Base-by-base conservation (phyloP, 1,140 invertebrate genomes). In the Micrasema longulum region DNA sequence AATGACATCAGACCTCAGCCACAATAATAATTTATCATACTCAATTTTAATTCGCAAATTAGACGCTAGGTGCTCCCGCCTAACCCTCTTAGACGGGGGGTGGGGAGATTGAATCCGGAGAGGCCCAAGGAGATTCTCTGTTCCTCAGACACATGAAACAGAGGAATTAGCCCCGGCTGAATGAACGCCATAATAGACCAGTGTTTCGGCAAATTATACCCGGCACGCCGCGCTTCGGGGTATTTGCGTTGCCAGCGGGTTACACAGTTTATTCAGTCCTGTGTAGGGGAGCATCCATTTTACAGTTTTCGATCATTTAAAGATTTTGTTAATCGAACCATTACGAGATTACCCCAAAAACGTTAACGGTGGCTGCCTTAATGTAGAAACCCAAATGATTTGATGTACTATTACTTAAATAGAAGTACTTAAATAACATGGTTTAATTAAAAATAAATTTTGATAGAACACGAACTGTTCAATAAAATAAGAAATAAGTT, bases 131-230 rank as follows among this genome's bases (percentile, higher is more conserved):
- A 71, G 66, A 63, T 47, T 47, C 48, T 73, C 53, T 70, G 64
- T 69, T 72, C 73, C 64, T 60, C 64, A 64, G 74, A 63, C 71
- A 72, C 74, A 74, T 72, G 68, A 63, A 72, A 76, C 74, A 76
- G 71, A 71, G 74, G 72, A 76, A 76, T 76, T 76, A 76, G 74
- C 68, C 69, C 57, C 71, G 64, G 68, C 71, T 69, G 71, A 76
- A 76, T 69, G 74, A 76, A 71, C 74, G 53, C 71, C 71, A 76
- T 76, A 76, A 76, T 76, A 76, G 74, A 76, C 71, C 74, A 69
- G 74, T 76, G 71, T 76, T 76, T 76, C 74, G 74, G 74, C 74
- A 76, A 76, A 76, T 76, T 76, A 76, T 76, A 76, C 74, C 70
- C 57, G 74, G 50, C 71, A 73, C 68, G 53, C 63, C 68, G 50